Base-by-base conservation (phyloP, 2,888 invertebrate species). In the Melieria crassipennis region DNA sequence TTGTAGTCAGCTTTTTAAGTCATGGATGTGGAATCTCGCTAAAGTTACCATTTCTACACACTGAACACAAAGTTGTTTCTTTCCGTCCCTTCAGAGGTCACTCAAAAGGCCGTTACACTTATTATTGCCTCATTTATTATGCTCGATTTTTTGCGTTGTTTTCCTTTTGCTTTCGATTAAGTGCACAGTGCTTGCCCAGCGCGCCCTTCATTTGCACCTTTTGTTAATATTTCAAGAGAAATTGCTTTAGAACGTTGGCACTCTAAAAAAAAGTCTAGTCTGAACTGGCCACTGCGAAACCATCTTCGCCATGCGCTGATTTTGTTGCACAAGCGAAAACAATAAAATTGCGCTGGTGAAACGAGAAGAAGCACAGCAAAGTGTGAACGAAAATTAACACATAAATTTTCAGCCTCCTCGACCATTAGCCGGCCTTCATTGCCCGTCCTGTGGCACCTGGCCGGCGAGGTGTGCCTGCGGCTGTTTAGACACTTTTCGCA, bases 121-220 rank as follows among this genome's bases (percentile, higher is more conserved):
- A 83, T 83, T 83, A 83, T 83, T 83, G 82, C 79, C 82, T 80
- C 82, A 83, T 84, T 83, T 83, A 82, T 84, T 84, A 83, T 80
- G 76, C 79, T 78, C 74, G 76, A 79, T 57, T 64, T 56, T 56
- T 61, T 48, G 16, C 42, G 5, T 58, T 10, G 4, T 52, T 61
- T 55, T 42, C 47, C 48, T 63, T 61, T 60, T 50, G 45, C 55
- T 79, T 77, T 69, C 72, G 43, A 65, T 69, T 70, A 71, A 72
- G 64, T 72, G 55, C 43, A 63, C 30, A n/a, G 47, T 56, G 13
- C 30, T 45, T 63, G 7, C 67, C 43, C 63, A 65, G 55, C 61
- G 66, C 70, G 73, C 72, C 75, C 75, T 77, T 75, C 75, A 75
- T 78, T 78, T 76, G 75, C 78, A 78, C 77, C 78, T 78, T 78